Percentiles rank a stretch among this genome's conserved stretches.
Conservation (phyloP, 2,888 invertebrate genomes). For the Sminthurides aquaticus region DNA sequence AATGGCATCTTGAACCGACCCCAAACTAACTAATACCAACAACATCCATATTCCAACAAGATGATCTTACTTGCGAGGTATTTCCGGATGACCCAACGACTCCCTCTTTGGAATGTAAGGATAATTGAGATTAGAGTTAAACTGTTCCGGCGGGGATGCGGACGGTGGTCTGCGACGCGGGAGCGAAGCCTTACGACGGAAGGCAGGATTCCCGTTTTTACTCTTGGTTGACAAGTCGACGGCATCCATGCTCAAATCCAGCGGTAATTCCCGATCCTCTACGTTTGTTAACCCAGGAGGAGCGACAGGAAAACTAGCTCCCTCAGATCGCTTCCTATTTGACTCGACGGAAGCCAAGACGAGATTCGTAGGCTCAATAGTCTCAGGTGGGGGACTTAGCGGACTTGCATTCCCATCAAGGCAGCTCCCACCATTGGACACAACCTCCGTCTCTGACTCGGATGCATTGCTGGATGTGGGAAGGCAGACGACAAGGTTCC, state of each 20-base stretch:
- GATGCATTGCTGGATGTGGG: constrained; percentile 52
- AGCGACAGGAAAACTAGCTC: no score
- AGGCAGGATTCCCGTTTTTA: constrained; percentile 25
- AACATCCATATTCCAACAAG: no score
- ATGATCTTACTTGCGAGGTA: constrained; percentile 27
- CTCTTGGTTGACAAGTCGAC: constrained; percentile 56
- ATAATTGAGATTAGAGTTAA: constrained; percentile 26
- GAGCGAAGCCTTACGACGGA: constrained; percentile 25
- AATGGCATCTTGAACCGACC: neutral
- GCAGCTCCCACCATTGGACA: constrained; percentile 46
- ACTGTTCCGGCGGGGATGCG: constrained; percentile 14
- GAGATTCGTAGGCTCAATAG: constrained; percentile 4
- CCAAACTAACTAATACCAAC: constrained; percentile 17
- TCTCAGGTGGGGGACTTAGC: neutral
- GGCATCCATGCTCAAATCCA: constrained; percentile 69
- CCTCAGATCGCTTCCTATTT: constrained; percentile 6
- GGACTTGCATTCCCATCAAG: neutral
- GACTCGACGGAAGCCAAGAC: constrained; percentile 10
- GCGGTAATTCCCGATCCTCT: constrained; percentile 49
- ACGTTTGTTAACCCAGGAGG: neutral
- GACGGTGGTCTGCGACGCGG: constrained; percentile 25
- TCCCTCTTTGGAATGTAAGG: constrained; percentile 30
- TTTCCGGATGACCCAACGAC: constrained; percentile 28
- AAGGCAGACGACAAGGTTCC: constrained; percentile 77
- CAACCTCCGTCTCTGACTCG: constrained; percentile 43